These are phyloP conservation scores for Drosophila yakuba DNA, from an alignment of 1,140 invertebrate genomes.

Conservation along the genomic window DNA sequence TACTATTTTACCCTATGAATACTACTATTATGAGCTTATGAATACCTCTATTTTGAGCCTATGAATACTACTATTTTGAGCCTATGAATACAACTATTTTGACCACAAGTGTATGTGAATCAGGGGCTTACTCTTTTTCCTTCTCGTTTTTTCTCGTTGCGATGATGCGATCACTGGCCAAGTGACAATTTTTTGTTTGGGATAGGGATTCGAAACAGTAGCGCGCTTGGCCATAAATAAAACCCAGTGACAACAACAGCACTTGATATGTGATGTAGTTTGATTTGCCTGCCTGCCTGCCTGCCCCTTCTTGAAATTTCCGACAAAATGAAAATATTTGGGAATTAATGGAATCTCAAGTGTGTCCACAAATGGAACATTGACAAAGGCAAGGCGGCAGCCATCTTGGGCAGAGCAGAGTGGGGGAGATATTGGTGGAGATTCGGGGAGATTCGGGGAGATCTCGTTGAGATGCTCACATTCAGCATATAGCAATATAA, in stretches of 20 bases:
- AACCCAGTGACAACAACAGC: conserved; percentile 38
- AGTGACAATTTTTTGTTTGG: conserved; percentile 51
- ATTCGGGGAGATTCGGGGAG: conserved; percentile 1
- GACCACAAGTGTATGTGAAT: not conserved
- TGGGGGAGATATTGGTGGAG: conserved; percentile 2
- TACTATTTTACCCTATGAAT: too few species aligned
- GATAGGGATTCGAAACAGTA: conserved; percentile 43
- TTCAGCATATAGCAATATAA: not conserved
- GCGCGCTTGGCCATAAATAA: conserved; percentile 62
- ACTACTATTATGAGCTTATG: too few species aligned
- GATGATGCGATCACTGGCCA: conserved; percentile 52
- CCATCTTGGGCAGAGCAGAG: conserved; percentile 23
- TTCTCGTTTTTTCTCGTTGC: not conserved
- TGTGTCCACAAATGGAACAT: conserved; percentile 80
- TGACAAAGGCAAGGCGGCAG: conserved; percentile 29
- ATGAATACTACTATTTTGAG: too few species aligned
- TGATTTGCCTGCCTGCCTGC: conserved; percentile 29
- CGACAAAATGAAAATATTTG: conserved; percentile 67
- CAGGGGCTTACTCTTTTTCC: not conserved
- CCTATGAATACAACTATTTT: not conserved
- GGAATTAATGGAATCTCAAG: conserved; percentile 81
- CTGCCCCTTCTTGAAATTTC: conserved; percentile 29
- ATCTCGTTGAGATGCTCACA: not conserved
- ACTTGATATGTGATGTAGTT: conserved; percentile 41
- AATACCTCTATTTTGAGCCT: too few species aligned